phyloP scores from a whole-genome alignment of 2,113 vertebrate genomes.

The Ictidomys tridecemlineatus region DNA sequence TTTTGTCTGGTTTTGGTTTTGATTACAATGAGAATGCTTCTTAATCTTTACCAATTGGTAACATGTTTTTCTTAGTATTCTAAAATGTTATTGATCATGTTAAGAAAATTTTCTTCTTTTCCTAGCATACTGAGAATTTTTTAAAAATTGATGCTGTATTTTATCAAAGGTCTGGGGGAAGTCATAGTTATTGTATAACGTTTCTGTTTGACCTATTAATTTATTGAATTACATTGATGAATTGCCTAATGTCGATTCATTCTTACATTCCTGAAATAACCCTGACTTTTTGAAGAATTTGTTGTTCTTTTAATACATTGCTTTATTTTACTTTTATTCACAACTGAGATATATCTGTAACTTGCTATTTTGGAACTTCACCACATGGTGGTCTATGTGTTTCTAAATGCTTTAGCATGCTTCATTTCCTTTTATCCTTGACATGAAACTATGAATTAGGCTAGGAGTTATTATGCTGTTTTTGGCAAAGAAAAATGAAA shows the following conservation, averaged over 20 bases:
- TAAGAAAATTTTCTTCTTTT: slow-evolving; percentile 6
- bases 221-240: background rate
- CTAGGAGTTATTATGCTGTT: background rate
- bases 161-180: background rate
- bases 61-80: background rate
- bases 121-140: background rate
- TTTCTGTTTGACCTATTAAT: background rate
- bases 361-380: background rate
- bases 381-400: background rate
- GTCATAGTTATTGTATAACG: background rate
- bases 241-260: background rate
- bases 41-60: background rate
- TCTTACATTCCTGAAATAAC: background rate
- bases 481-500: slow-evolving; percentile 25
- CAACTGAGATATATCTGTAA: background rate
- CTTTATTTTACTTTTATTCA: background rate
- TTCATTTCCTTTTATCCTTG: slow-evolving; percentile 18
- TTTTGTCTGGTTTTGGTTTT: background rate
- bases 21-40: background rate
- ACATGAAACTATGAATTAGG: background rate
- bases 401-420: background rate
- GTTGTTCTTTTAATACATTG: background rate
- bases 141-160: background rate
- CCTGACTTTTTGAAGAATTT: background rate
- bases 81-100: background rate